A percentile compares a stretch with the other conserved stretches of the same genome.
Conservation (phyloP, 2,797 vertebrate species). For the Mus caroli region DNA sequence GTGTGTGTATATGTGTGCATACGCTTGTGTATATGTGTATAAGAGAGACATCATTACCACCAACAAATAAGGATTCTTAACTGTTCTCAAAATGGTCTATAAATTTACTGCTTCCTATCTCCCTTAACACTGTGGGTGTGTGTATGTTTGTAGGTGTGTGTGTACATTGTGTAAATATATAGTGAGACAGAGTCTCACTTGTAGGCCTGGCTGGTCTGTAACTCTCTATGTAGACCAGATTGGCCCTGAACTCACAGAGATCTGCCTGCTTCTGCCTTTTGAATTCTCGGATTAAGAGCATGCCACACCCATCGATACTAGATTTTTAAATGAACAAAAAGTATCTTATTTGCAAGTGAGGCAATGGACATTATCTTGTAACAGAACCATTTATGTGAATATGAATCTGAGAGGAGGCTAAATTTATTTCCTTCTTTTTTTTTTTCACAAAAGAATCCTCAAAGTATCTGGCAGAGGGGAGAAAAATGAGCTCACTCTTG, state of each 20-base stretch:
- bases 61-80: conserved; percentile 22
- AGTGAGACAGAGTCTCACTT: background rate
- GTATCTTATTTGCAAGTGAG: conserved; percentile 20
- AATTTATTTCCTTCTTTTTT: conserved; percentile 75
- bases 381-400: conserved; percentile 58
- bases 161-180: background rate
- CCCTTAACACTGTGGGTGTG: background rate
- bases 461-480: conserved; percentile 63
- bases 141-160: background rate
- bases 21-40: background rate
- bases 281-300: background rate
- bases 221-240: background rate
- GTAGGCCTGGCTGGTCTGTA: background rate
- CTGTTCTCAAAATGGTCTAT: background rate
- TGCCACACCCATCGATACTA: background rate
- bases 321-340: conserved; percentile 23
- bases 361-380: conserved; percentile 14
- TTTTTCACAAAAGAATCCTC: conserved; percentile 71
- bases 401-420: conserved; percentile 62
- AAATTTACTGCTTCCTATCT: background rate
- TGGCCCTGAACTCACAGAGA: background rate
- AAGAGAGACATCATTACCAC: background rate
- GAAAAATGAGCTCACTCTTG: conserved; percentile 29
- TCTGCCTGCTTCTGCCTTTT: background rate
- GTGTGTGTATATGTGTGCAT: background rate